phyloP scores from a whole-genome alignment of 1,140 invertebrate species.

The Manduca sexta region DNA sequence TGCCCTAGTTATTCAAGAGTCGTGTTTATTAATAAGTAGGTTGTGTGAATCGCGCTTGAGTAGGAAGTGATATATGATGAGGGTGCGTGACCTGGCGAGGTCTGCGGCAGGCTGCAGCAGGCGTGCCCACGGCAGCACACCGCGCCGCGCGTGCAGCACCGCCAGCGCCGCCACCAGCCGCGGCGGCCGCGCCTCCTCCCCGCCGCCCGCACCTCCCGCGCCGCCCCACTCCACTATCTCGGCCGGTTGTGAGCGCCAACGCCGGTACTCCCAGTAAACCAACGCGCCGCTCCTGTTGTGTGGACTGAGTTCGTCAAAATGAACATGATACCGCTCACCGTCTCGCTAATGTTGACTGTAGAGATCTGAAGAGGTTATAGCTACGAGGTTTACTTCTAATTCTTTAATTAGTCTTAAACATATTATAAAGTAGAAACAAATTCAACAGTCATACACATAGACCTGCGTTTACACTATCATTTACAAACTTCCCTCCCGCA shows the following conservation, averaged over 20 bases:
- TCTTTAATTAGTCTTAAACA: too few species aligned
- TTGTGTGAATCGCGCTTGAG: neutral
- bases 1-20: too few species aligned
- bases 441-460: too few species aligned
- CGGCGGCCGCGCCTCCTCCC: conserved; percentile 10
- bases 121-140: conserved; percentile 78
- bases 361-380: too few species aligned
- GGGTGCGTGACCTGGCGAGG: conserved; percentile 75
- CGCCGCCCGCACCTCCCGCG: neutral
- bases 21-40: too few species aligned
- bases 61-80: neutral
- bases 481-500: too few species aligned
- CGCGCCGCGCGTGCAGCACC: conserved; percentile 73
- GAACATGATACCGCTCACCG: too few species aligned
- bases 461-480: too few species aligned
- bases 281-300: conserved; percentile 79
- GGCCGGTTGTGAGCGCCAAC: conserved; percentile 27
- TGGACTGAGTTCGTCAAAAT: too few species aligned
- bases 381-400: too few species aligned
- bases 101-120: conserved; percentile 78
- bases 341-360: too few species aligned
- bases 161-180: conserved; percentile 41
- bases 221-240: conserved; percentile 40
- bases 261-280: conserved; percentile 80
- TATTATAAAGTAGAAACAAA: too few species aligned